These are phyloP conservation scores for Byasa hedistus DNA, from an alignment of 2,888 invertebrate genomes.

Conservation along the genomic window DNA sequence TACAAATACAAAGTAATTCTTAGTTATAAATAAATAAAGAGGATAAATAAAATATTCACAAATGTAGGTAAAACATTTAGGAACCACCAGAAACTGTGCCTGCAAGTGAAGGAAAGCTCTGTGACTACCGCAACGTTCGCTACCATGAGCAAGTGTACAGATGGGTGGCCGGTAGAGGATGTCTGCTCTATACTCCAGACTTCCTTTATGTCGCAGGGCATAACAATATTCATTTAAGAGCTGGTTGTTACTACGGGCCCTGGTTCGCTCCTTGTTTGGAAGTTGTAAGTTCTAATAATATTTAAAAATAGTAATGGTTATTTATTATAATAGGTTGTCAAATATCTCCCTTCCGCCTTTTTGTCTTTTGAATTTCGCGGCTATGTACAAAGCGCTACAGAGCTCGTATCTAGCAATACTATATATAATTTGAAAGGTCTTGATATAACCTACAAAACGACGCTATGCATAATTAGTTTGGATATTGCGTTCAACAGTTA, in stretches of 20 bases:
- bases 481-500: too few species aligned
- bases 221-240: conserved; percentile 57
- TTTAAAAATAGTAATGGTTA: background rate
- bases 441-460: too few species aligned
- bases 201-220: conserved; percentile 58
- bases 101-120: conserved; percentile 50
- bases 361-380: too few species aligned
- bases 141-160: conserved; percentile 69
- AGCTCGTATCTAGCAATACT: too few species aligned
- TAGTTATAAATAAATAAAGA: too few species aligned
- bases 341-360: too few species aligned
- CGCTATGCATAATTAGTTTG: too few species aligned
- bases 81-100: conserved; percentile 56
- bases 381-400: too few species aligned
- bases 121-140: conserved; percentile 62
- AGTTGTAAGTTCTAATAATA: conserved; percentile 49
- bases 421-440: too few species aligned
- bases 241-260: conserved; percentile 60
- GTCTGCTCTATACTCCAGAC: conserved; percentile 64
- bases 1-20: too few species aligned
- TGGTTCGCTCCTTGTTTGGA: conserved; percentile 67
- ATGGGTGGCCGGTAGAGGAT: conserved; percentile 71
- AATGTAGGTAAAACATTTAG: conserved; percentile 38
- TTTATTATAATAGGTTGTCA: too few species aligned
- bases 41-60: too few species aligned